phyloP scores from a whole-genome alignment of 2,888 invertebrate genomes.

The Orthonychiurus folsomi region DNA sequence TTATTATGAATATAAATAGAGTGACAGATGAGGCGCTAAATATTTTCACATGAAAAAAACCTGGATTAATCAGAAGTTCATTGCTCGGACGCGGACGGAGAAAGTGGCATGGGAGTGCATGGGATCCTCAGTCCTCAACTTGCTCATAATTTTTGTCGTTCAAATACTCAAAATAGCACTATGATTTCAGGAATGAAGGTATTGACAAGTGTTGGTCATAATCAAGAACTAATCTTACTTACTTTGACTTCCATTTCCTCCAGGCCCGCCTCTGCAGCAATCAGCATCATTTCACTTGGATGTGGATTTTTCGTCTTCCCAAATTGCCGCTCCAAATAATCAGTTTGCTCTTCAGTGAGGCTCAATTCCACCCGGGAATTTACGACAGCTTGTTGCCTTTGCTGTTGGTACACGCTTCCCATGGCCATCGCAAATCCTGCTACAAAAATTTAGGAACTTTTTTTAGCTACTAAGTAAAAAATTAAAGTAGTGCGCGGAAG shows the following conservation, averaged over 20 bases:
- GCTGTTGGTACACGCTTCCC: conserved; percentile 9
- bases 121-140: neutral
- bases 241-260: conserved; percentile 49
- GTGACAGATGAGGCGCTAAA: too few relatives aligned
- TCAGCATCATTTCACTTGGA: conserved; percentile 47
- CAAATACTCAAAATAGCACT: too few relatives aligned
- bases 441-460: too few relatives aligned
- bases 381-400: conserved; percentile 12
- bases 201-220: too few relatives aligned
- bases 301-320: conserved; percentile 48
- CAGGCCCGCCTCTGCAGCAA: conserved; percentile 50
- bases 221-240: too few relatives aligned
- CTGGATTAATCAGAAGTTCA: too few relatives aligned
- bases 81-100: too few relatives aligned
- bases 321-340: conserved; percentile 48
- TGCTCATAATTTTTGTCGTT: neutral
- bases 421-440: neutral
- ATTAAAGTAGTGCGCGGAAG: too few relatives aligned
- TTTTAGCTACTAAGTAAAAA: too few relatives aligned
- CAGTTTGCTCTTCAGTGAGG: conserved; percentile 46
- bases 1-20: too few relatives aligned
- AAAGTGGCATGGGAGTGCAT: neutral
- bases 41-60: too few relatives aligned
- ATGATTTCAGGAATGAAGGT: too few relatives aligned
- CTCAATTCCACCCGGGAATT: conserved; percentile 41